A percentile compares a stretch with the other conserved stretches of the same genome.
Conservation (phyloP, 2,888 invertebrate genomes). For the Caenorhabditis sp. region DNA sequence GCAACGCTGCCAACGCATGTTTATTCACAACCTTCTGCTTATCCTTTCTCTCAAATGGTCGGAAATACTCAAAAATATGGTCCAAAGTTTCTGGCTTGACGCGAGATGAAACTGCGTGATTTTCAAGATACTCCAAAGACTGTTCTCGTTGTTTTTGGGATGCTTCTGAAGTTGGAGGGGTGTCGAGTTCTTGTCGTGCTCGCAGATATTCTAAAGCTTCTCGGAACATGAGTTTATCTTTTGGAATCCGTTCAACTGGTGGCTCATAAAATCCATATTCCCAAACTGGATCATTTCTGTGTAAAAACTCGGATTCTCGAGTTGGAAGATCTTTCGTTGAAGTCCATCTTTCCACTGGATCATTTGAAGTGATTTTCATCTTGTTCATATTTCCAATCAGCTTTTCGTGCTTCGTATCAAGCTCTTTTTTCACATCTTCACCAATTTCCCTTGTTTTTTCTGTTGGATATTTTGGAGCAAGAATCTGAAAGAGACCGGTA, state of each 20-base stretch:
- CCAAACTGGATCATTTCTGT: constrained; percentile 60
- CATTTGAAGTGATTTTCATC: constrained; percentile 58
- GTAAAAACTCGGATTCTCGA: constrained; percentile 56
- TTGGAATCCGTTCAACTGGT: constrained; percentile 58
- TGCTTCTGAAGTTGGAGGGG: constrained; percentile 20
- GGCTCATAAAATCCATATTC: constrained; percentile 69
- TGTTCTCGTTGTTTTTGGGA: constrained; percentile 28
- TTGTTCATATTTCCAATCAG: constrained; percentile 63
- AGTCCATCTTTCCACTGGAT: constrained; percentile 60
- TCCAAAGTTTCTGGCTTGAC: constrained; percentile 57
- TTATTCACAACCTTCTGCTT: constrained; percentile 58
- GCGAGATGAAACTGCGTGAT: constrained; percentile 42
- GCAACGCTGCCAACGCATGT: constrained; percentile 47
- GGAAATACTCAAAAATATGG: constrained; percentile 62
- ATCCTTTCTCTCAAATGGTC: constrained; percentile 63
- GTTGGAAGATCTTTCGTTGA: constrained; percentile 55
- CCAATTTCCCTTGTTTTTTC: constrained; percentile 51
- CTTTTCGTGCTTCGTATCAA: constrained; percentile 52
- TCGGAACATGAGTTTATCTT: constrained; percentile 58
- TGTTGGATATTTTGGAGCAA: constrained; percentile 62
- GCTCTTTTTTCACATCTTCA: constrained; percentile 48
- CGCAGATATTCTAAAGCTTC: constrained; percentile 64
- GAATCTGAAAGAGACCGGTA: constrained; percentile 25
- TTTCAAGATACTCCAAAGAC: constrained; percentile 22
- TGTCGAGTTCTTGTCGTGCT: constrained; percentile 48